A percentile compares a stretch with the other conserved stretches of the same genome.
phyloP scores from a whole-genome alignment of 2,113 vertebrate genomes.

The Glaucidium brasilianum region DNA sequence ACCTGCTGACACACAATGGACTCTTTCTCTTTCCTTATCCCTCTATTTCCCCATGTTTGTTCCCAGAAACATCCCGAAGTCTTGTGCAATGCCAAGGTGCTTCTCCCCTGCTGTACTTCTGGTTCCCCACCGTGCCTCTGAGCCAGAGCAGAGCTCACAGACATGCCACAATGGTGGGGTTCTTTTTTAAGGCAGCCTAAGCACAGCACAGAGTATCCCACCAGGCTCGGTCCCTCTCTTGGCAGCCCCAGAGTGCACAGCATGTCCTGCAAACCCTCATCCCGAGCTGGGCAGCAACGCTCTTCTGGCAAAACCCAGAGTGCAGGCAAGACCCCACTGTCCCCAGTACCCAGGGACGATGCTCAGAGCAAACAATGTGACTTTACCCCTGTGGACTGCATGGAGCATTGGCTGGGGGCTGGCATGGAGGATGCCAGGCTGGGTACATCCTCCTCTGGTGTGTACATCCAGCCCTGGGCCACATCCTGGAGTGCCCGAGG shows the following conservation, averaged over 20 bases:
- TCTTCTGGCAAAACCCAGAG: neutral
- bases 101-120: neutral
- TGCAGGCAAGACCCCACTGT: neutral
- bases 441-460: no score
- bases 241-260: neutral
- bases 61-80: neutral
- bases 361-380: neutral
- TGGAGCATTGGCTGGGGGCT: neutral
- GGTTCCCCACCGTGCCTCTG: neutral
- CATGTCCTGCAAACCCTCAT: accelerated
- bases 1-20: accelerated
- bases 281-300: neutral
- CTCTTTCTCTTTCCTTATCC: neutral
- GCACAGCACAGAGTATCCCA: no score
- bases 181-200: neutral
- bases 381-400: neutral
- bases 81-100: neutral
- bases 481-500: accelerated
- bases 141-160: neutral
- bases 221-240: neutral
- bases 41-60: neutral
- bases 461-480: accelerated
- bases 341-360: neutral
- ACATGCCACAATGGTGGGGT: no score
- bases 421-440: accelerated